Evolutionary conservation across 2,113 vertebrate species (phyloP), one percentile per base, ranked within the genome.

Genomic region (Leptobrachium leishanense): DNA sequence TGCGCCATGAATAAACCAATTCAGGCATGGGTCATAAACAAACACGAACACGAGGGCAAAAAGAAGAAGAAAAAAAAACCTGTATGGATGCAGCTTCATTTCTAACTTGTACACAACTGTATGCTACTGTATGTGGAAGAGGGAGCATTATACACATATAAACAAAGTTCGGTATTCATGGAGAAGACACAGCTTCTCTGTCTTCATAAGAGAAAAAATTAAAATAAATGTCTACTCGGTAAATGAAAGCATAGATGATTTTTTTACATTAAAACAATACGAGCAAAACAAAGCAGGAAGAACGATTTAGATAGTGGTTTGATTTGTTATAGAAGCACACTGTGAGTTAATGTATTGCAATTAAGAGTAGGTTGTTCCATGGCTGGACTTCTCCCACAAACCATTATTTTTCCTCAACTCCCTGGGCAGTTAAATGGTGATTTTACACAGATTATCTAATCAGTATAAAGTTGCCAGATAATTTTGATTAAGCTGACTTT

Each of bases 11-110:
- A 85, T 81, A 88, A 81, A 77, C 20, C 40, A 81, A 88, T 84
- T 83, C 54, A 81, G 64, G 59, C 55, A 82, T 0, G 2, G 82
- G 86, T 87, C 82, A 82, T 82, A 87, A 87, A 88, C 81, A 82
- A 84, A 77, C 74, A 89, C 87, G 85, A 86, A 79, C 87, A 88
- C 75, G 84, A 91, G 88, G 91, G 13, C 11, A 89, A 83, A 84
- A 90, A 46, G 73, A 31, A 31, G 20, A 31, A 31, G 20, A 31
- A 31, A 31, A 31, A 31, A 31, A 31, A 31, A 31, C 20, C 20
- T 1, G 1, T 41, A 39, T 41, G 66, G 53, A 70, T 2, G 0
- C 0, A 31, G 75, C 76, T 83, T 82, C 86, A 88, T 86, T 85
- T 86, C 55, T 13, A 85, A 81, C 13, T 71, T 87, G 90, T 57